These are phyloP conservation scores for Mobula birostris DNA, from an alignment of 2,113 vertebrate genomes.

Conservation along the genomic window DNA sequence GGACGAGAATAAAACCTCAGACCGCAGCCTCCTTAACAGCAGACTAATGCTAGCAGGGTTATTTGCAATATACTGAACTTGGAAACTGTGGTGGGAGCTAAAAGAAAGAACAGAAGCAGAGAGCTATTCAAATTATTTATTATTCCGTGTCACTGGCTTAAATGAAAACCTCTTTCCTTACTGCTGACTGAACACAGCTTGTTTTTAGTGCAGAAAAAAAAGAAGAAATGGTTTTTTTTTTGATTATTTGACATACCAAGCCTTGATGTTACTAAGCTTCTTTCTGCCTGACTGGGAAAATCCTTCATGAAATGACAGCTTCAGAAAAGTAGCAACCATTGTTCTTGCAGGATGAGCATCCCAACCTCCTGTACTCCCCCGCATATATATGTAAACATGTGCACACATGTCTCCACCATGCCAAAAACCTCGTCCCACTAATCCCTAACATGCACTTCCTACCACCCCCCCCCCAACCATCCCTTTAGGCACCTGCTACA, in stretches of 20 bases:
- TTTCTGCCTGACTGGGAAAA: conserved; percentile 21
- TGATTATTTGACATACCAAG: conserved; percentile 47
- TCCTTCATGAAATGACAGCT: conserved; percentile 34
- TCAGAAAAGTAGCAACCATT: conserved; percentile 18
- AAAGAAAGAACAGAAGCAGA: conserved; percentile 33
- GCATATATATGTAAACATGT: neutral
- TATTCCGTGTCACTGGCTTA: conserved; percentile 47
- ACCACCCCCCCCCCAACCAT: neutral
- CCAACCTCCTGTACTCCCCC: neutral
- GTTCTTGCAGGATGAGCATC: neutral
- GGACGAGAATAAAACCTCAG: neutral
- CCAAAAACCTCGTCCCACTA: conserved; percentile 5
- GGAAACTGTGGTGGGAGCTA: conserved; percentile 30
- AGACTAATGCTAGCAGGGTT: conserved; percentile 30
- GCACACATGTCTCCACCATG: conserved; percentile 3
- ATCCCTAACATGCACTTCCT: neutral
- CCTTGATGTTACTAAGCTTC: conserved; percentile 32
- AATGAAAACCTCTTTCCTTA: conserved; percentile 43
- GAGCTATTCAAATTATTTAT: conserved; percentile 46
- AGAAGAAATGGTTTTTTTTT: conserved; percentile 51
- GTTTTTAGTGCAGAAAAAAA: conserved; percentile 43
- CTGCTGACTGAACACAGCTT: conserved; percentile 41
- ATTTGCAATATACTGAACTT: conserved; percentile 19
- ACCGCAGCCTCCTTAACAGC: neutral
- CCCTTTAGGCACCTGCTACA: conserved; percentile 40